Conservation (phyloP, 2,113 vertebrate species). For the Phoenicopterus ruber region DNA sequence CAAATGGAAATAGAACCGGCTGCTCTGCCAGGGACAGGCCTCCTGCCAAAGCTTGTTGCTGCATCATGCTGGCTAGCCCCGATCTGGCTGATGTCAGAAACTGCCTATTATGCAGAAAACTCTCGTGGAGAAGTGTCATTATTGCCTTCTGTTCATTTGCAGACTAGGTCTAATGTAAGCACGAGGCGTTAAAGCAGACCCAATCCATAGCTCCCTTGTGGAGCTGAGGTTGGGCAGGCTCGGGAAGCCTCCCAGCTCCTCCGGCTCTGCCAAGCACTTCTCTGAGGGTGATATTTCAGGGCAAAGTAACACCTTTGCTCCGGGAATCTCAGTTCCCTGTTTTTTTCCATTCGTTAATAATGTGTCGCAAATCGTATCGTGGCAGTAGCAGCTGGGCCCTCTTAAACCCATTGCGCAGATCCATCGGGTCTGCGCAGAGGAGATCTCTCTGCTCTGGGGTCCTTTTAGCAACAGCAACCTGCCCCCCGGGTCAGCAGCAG, state of each 20-base stretch:
- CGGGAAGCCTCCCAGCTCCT: background rate
- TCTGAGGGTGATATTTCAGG: background rate
- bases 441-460: background rate
- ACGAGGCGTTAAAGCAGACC: background rate
- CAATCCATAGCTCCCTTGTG: background rate
- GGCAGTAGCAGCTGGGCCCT: background rate
- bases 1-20: constrained; percentile 29
- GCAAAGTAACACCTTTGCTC: background rate
- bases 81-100: constrained; percentile 45
- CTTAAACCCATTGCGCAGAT: background rate
- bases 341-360: background rate
- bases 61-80: constrained; percentile 30
- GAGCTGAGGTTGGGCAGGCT: background rate
- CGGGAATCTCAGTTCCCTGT: background rate
- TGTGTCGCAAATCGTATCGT: rapidly evolving
- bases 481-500: background rate
- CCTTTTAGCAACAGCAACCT: background rate
- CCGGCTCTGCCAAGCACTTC: background rate
- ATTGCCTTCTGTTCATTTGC: constrained; percentile 14
- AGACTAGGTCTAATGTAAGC: background rate
- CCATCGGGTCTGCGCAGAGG: background rate
- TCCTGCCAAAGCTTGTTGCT: constrained; percentile 61
- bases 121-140: background rate
- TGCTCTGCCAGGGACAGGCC: constrained; percentile 32
- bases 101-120: constrained; percentile 29